A percentile compares a stretch with the other conserved stretches of the same genome.
These are phyloP conservation scores for Albula glossodonta DNA, from an alignment of 2,113 vertebrate species.

Conservation along the genomic window DNA sequence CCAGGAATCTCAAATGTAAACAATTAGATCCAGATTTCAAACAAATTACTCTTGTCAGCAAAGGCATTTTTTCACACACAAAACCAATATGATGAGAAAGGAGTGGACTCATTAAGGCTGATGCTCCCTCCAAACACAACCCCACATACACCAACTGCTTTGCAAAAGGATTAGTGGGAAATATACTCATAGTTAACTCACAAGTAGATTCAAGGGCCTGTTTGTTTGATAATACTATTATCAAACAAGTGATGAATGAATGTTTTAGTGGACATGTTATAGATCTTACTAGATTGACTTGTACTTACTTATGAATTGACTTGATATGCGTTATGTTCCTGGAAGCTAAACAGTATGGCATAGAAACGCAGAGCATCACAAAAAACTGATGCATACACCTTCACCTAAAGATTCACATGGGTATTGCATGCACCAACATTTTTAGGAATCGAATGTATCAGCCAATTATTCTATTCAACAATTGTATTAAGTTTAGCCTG, in stretches of 20 bases:
- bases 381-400: too few relatives aligned
- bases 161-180: neutral
- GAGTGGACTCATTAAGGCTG: neutral
- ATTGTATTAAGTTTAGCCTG: too few relatives aligned
- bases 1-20: conserved; percentile 19
- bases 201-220: neutral
- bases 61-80: neutral
- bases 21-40: conserved; percentile 1
- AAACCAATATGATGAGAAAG: neutral
- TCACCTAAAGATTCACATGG: too few relatives aligned
- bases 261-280: neutral
- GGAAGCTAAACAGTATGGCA: neutral
- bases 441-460: too few relatives aligned
- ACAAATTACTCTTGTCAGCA: neutral
- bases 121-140: neutral
- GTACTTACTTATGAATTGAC: too few relatives aligned
- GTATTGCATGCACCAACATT: too few relatives aligned
- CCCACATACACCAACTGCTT: neutral
- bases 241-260: neutral
- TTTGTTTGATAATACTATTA: neutral
- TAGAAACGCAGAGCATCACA: too few relatives aligned
- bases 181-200: neutral
- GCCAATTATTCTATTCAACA: too few relatives aligned
- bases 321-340: neutral
- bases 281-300: too few relatives aligned